These are phyloP conservation scores for Drosophila barbarae DNA, from an alignment of 2,888 invertebrate species.

Conservation along the genomic window DNA sequence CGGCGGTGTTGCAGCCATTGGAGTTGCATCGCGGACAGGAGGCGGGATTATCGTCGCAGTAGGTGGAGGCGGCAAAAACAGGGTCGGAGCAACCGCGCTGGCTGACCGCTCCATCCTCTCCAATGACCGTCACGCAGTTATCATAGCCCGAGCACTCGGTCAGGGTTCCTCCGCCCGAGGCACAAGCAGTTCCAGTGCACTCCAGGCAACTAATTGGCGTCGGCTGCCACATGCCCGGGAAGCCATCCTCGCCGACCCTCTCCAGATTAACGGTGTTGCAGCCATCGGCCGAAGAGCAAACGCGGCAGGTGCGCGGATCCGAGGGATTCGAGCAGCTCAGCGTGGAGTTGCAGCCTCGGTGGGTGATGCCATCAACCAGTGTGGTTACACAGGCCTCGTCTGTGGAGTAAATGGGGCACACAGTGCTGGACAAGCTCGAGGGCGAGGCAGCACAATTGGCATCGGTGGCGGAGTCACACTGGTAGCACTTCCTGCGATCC, in stretches of 20 bases:
- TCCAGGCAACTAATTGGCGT: slow-evolving; percentile 67
- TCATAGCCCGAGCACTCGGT: slow-evolving; percentile 60
- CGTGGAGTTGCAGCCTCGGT: slow-evolving; percentile 73
- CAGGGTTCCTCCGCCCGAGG: slow-evolving; percentile 14
- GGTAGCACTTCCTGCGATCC: slow-evolving; percentile 67
- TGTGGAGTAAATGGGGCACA: slow-evolving; percentile 66
- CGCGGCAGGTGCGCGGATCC: slow-evolving; percentile 63
- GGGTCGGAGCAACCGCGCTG: slow-evolving; percentile 70
- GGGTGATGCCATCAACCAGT: slow-evolving; percentile 58
- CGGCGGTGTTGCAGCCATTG: slow-evolving; percentile 75
- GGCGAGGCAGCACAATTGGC: slow-evolving; percentile 61
- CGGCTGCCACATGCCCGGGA: slow-evolving; percentile 75
- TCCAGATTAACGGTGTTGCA: slow-evolving; percentile 73
- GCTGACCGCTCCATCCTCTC: slow-evolving; percentile 53
- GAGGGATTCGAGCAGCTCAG: slow-evolving; percentile 62
- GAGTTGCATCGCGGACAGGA: slow-evolving; percentile 76
- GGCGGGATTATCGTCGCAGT: slow-evolving; percentile 60
- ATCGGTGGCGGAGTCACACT: slow-evolving; percentile 67
- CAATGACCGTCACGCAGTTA: slow-evolving; percentile 75
- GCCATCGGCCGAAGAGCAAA: slow-evolving; percentile 51
- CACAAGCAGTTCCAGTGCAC: slow-evolving; percentile 57
- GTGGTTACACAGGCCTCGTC: slow-evolving; percentile 70
- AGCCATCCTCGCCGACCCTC: slow-evolving; percentile 55
- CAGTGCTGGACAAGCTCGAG: slow-evolving; percentile 52
- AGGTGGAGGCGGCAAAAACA: slow-evolving; percentile 39